Evolutionary conservation across 2,888 invertebrate species (phyloP).

Genomic region (Sinotaia quadrata): DNA sequence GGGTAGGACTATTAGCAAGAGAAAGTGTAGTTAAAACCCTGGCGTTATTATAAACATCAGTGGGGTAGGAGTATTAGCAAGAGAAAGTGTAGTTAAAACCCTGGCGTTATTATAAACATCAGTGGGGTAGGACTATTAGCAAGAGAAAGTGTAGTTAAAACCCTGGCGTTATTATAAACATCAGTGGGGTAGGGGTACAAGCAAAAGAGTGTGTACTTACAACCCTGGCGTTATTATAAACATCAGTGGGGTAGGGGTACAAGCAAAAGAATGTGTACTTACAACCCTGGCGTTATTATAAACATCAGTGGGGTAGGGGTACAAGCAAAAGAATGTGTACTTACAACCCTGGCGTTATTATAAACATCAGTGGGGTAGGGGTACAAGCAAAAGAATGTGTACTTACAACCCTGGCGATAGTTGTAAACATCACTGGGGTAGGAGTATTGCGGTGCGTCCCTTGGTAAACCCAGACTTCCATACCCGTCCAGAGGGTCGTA

Average conservation of each 20-base stretch:
- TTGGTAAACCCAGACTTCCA: neutral
- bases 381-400: neutral
- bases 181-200: too few species aligned
- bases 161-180: too few species aligned
- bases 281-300: conserved; percentile 2
- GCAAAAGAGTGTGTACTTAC: neutral
- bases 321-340: neutral
- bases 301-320: conserved; percentile 13
- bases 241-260: conserved; percentile 8
- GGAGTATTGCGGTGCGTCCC: neutral
- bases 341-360: conserved; percentile 2
- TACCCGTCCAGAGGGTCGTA: neutral
- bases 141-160: too few species aligned
- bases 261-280: neutral
- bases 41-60: too few species aligned
- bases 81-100: too few species aligned
- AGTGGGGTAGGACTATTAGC: too few species aligned
- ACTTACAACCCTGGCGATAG: conserved; percentile 7
- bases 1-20: too few species aligned
- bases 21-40: too few species aligned
- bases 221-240: neutral
- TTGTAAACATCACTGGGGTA: conserved; percentile 12
- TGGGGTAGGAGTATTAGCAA: too few species aligned
- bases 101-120: too few species aligned
- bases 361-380: conserved; percentile 16